A percentile compares a stretch with the other conserved stretches of the same genome.
Evolutionary conservation across 2,888 invertebrate species (phyloP).

Genomic region (Andrena minutula): DNA sequence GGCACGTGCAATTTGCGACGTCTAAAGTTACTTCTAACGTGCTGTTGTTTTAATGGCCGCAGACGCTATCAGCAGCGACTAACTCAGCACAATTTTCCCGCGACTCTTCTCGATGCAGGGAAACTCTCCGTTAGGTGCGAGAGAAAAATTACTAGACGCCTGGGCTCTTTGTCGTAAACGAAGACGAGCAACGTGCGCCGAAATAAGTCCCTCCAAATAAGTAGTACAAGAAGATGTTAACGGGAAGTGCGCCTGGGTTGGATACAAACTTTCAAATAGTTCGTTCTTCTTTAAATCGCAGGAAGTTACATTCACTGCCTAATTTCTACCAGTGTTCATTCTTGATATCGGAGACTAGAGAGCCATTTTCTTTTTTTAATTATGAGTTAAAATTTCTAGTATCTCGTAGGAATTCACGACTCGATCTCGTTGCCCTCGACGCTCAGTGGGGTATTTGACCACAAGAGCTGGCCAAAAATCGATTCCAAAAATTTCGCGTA

Average conservation of each 20-base stretch:
- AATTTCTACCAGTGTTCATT: no score
- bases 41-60: slow-evolving; percentile 59
- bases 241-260: not conserved
- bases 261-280: no score
- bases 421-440: not conserved
- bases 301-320: no score
- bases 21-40: slow-evolving; percentile 64
- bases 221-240: not conserved
- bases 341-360: no score
- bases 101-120: slow-evolving; percentile 15
- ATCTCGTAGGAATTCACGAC: slow-evolving; percentile 11
- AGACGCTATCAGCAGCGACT: slow-evolving; percentile 38
- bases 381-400: not conserved
- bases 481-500: no score
- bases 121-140: not conserved
- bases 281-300: no score
- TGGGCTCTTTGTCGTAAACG: not conserved
- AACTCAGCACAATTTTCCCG: slow-evolving; percentile 52
- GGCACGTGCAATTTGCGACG: slow-evolving; percentile 69
- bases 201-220: not conserved
- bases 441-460: no score
- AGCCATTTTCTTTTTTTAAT: no score
- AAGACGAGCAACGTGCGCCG: not conserved
- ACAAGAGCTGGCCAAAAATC: no score
- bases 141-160: not conserved